Percentiles rank a stretch among this genome's conserved stretches.
Evolutionary conservation across 1,140 invertebrate genomes (phyloP).

Genomic region (Meloidogyne chitwoodi): DNA sequence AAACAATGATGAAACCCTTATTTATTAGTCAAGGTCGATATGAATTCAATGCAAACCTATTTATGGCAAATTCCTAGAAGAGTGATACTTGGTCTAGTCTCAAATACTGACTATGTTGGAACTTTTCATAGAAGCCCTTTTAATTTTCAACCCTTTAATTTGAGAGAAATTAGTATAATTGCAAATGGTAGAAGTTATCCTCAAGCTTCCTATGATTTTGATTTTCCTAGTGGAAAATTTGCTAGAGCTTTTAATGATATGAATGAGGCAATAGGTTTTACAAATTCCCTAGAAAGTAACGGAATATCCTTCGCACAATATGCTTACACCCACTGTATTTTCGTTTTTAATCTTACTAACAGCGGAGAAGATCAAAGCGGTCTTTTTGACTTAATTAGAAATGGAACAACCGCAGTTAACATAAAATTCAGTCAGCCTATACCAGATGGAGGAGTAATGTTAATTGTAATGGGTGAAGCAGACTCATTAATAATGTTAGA

Average conservation of each 20-base stretch:
- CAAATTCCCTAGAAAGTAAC: conserved; percentile 12
- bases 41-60: conserved; percentile 17
- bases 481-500: too few species aligned
- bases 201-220: conserved; percentile 9
- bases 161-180: conserved; percentile 11
- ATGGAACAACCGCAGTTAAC: too few species aligned
- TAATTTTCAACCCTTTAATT: conserved; percentile 22
- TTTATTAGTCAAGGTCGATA: conserved; percentile 10
- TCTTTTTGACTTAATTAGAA: too few species aligned
- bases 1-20: conserved; percentile 11
- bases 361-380: too few species aligned
- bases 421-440: too few species aligned
- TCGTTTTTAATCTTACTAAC: too few species aligned
- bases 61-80: conserved; percentile 20
- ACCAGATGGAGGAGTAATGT: too few species aligned
- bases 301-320: too few species aligned
- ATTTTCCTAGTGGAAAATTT: conserved; percentile 21
- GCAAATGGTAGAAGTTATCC: neutral
- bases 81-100: conserved; percentile 9
- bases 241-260: conserved; percentile 13
- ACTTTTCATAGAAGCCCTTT: conserved; percentile 6
- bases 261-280: conserved; percentile 19
- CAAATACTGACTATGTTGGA: neutral
- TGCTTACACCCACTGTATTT: too few species aligned
- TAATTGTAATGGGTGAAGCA: too few species aligned